phyloP scores from a whole-genome alignment of 92 coral and sea anemone genomes.

The Anthopleura xanthogrammica region DNA sequence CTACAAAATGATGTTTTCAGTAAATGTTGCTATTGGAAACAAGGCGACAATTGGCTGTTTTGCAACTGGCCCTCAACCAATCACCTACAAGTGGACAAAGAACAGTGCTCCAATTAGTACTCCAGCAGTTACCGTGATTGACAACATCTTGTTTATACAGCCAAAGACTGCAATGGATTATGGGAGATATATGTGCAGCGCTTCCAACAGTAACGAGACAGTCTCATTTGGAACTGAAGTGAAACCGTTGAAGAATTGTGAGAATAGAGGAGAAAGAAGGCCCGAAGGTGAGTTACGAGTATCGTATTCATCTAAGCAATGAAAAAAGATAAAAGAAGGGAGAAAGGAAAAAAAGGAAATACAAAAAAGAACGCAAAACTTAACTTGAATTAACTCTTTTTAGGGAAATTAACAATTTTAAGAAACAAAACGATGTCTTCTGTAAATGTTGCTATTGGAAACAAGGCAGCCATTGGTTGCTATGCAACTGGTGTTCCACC shows the following conservation, averaged over 20 bases:
- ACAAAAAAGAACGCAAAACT: too few species aligned
- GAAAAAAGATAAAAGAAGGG: too few species aligned
- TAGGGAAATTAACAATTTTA: neutral
- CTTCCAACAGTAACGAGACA: neutral
- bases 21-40: conserved; percentile 1
- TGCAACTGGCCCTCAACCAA: conserved; percentile 20
- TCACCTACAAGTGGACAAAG: neutral
- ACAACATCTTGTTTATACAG: conserved; percentile 2
- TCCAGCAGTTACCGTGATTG: neutral
- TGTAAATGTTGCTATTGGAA: conserved; percentile 7
- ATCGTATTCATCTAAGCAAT: too few species aligned
- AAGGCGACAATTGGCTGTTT: conserved; percentile 8
- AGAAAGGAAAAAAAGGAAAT: too few species aligned
- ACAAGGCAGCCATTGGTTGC: conserved; percentile 2
- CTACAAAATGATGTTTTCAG: conserved; percentile 6
- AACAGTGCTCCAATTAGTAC: neutral
- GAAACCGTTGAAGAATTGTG: neutral
- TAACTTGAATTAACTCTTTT: neutral
- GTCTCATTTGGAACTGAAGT: neutral
- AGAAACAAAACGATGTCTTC: neutral
- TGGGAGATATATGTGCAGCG: conserved; percentile 5
- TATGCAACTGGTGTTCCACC: conserved; percentile 14
- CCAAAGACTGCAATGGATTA: conserved; percentile 6
- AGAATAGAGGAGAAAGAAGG: too few species aligned
- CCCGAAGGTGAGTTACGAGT: too few species aligned